Base-by-base conservation (phyloP, 2,888 invertebrate genomes). In the Caenorhabditis zanzibari region DNA sequence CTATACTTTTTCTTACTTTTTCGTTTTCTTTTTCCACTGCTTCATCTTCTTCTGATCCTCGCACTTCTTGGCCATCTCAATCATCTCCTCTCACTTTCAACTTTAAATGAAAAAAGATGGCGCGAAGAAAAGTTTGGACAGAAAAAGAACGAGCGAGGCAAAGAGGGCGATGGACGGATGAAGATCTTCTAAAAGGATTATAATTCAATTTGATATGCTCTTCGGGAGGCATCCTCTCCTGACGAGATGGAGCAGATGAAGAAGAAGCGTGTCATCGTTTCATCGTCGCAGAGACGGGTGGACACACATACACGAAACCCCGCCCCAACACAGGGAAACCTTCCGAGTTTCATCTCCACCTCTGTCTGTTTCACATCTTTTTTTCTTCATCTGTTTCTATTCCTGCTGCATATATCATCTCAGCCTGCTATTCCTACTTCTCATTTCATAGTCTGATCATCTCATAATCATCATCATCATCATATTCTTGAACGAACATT, bases 181-280 rank as follows among this genome's bases (percentile, higher is more conserved):
- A 80, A 80, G 75, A 69, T 75, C 81, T 81, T 75, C 71, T 81
- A 75, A 81, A 81, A 81, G 81, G 81, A 81, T 81, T 81, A 81
- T 81, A 81, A 81, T 76, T 76, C 81, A 75, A 81, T 75, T 81
- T 72, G 69, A 75, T 80, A 75, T 75, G 74, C 81, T 81, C 71
- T 81, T 81, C 71, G 69, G 63, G 75, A 75, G 81, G 73, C 61
- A 81, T 81, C 68, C 61, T 81, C 61, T 81, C 68, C 80, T 80
- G 73, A 73, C 73, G 73, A 73, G 63, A 56, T 38, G 61, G 38
- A 38, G 64, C 22, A 56, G 68, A 68, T 47, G 74, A 52, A 41
- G 74, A 26, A 63, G 66, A 59, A 38, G 66, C 61, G 54, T 75
- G 75, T 75, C 74, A 74, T 74, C 64, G 66, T 74, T 64, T 75